Percentiles rank a stretch among this genome's conserved stretches.
Conservation (phyloP, 2,113 vertebrate species). For the Paedocypris sp. region DNA sequence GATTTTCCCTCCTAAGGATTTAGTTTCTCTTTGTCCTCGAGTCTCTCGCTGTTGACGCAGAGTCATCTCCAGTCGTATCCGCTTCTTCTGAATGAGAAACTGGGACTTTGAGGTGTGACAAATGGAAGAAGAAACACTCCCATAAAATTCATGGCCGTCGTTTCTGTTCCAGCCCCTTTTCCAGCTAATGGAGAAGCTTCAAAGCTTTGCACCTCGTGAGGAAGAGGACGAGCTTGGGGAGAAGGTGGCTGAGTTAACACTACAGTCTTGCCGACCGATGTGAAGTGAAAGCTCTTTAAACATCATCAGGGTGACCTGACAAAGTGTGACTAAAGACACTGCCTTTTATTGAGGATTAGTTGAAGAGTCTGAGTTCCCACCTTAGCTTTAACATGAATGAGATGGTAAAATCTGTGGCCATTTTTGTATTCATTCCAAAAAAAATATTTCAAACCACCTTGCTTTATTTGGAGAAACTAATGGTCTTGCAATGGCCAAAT, state of each 20-base stretch:
- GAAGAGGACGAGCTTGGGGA: not conserved
- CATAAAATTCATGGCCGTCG: not conserved
- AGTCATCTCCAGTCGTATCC: not conserved
- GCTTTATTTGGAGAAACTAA: too few species aligned
- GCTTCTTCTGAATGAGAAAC: not conserved
- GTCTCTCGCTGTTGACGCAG: not conserved
- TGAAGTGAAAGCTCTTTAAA: conserved; percentile 23
- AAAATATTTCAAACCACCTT: too few species aligned
- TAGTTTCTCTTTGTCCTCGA: not conserved
- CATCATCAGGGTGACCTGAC: conserved; percentile 5
- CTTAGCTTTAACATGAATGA: too few species aligned
- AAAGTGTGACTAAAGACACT: conserved; percentile 23
- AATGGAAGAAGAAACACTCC: conserved; percentile 15
- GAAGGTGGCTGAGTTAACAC: not conserved
- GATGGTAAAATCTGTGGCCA: too few species aligned
- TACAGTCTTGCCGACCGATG: conserved; percentile 36
- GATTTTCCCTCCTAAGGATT: not conserved
- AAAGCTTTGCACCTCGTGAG: not conserved
- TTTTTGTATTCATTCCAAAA: too few species aligned
- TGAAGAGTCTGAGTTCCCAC: conserved; percentile 17
- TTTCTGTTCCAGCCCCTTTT: not conserved
- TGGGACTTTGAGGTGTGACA: not conserved
- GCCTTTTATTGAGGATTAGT: conserved; percentile 34
- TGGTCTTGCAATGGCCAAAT: too few species aligned
- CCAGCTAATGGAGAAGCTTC: not conserved